Conservation (phyloP, 2,888 invertebrate species). For the Zygaena filipendulae region DNA sequence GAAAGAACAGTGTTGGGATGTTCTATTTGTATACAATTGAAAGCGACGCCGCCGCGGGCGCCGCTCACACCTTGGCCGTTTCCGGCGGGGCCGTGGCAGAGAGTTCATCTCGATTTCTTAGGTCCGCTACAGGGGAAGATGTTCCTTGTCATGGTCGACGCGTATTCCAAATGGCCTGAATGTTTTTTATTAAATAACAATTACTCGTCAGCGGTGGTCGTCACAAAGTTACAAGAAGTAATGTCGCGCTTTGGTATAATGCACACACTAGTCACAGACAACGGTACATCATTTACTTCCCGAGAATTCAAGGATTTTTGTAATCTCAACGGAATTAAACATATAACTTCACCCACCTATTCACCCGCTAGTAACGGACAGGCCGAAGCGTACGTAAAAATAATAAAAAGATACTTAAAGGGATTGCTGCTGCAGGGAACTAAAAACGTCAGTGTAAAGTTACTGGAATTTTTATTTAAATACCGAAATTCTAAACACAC, state of each 20-base stretch:
- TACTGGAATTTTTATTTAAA: conserved; percentile 13
- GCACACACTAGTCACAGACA: conserved; percentile 10
- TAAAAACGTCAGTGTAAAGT: conserved; percentile 3
- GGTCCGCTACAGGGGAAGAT: conserved; percentile 3
- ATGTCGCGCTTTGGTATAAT: conserved; percentile 10
- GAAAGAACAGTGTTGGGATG: conserved; percentile 12
- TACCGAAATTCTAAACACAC: conserved; percentile 15
- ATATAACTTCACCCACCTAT: conserved; percentile 8
- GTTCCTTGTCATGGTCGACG: conserved; percentile 12
- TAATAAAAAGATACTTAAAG: conserved; percentile 14
- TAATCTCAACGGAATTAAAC: conserved; percentile 9
- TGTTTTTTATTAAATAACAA: conserved; percentile 13
- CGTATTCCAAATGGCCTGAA: conserved; percentile 12
- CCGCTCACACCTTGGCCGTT: conserved; percentile 12
- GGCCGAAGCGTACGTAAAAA: conserved; percentile 14
- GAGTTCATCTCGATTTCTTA: conserved; percentile 13
- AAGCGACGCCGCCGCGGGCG: conserved; percentile 9
- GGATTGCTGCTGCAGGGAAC: conserved; percentile 2
- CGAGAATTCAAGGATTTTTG: conserved; percentile 11
- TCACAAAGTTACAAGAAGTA: conserved; percentile 7
- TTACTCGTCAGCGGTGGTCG: conserved; percentile 7
- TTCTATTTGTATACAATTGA: conserved; percentile 5
- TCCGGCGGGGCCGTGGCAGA: conserved; percentile 10
- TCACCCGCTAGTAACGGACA: conserved; percentile 12
- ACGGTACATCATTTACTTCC: conserved; percentile 12